Conservation (phyloP, 2,113 vertebrate genomes). For the Hemibates koningsi region DNA sequence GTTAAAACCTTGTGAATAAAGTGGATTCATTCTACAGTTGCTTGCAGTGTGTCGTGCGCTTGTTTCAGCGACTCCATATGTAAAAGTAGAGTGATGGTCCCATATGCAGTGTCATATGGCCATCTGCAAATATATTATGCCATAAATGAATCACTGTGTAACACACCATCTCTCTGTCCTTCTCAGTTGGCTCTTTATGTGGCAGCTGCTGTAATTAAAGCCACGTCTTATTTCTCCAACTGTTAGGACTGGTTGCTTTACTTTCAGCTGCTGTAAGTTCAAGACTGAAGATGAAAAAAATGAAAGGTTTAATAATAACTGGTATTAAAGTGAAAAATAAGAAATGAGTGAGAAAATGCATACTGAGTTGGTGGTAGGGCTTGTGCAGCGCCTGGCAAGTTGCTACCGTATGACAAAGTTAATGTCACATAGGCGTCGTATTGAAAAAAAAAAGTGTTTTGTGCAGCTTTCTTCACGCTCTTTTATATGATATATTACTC, state of each 20-base stretch:
- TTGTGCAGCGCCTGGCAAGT: background rate
- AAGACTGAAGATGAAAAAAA: background rate
- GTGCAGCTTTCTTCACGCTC: accelerated
- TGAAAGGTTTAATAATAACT: background rate
- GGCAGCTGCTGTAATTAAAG: constrained; percentile 17
- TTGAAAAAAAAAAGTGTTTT: accelerated
- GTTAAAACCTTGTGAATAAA: background rate
- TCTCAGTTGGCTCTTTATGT: background rate
- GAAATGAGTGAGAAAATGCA: background rate
- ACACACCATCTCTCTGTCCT: background rate
- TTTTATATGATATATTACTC: background rate
- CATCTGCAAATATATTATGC: background rate
- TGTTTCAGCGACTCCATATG: background rate
- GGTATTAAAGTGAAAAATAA: background rate
- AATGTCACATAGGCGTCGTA: background rate
- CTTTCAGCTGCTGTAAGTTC: background rate
- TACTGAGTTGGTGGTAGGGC: background rate
- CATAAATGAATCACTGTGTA: background rate
- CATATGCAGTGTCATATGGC: background rate
- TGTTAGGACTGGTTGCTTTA: background rate
- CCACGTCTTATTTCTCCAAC: background rate
- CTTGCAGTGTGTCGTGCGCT: background rate
- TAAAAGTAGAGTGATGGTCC: background rate
- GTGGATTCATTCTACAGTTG: background rate
- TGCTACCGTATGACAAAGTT: background rate